Evolutionary conservation across 2,113 vertebrate genomes (phyloP).

Genomic region (Natator depressus): DNA sequence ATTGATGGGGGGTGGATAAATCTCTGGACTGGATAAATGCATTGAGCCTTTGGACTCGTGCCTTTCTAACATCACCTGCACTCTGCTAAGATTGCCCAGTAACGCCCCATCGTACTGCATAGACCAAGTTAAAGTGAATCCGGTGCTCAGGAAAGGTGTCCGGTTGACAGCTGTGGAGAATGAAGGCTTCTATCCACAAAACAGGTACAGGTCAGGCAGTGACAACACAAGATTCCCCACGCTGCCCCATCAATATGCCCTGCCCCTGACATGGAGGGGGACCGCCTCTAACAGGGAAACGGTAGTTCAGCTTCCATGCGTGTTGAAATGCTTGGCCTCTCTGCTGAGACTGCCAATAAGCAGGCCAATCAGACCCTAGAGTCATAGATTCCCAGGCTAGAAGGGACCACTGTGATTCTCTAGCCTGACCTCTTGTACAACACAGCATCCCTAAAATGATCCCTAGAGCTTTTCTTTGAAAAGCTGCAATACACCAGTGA

Average conservation of each 20-base stretch:
- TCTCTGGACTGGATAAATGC: neutral
- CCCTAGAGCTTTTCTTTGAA: neutral
- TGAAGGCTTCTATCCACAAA: neutral
- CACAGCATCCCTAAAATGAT: neutral
- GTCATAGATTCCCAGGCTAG: neutral
- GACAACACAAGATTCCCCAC: conserved; percentile 23
- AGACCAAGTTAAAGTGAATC: neutral
- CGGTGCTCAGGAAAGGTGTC: neutral
- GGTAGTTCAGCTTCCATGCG: conserved; percentile 15
- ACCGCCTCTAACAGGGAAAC: neutral
- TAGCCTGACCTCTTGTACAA: neutral
- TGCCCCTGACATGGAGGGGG: neutral
- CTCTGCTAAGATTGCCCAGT: neutral
- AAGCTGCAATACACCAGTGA: conserved; percentile 10
- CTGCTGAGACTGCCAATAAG: conserved; percentile 14
- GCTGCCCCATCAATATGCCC: neutral
- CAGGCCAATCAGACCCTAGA: conserved; percentile 27
- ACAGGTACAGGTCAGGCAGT: neutral
- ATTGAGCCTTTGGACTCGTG: neutral
- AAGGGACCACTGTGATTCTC: neutral
- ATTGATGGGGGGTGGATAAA: neutral
- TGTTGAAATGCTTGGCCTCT: conserved; percentile 41
- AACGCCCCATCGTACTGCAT: neutral
- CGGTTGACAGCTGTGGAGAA: conserved; percentile 20
- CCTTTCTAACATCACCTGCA: neutral